Evolutionary conservation across 2,888 invertebrate genomes (phyloP).

Genomic region (Acronicta aceris): DNA sequence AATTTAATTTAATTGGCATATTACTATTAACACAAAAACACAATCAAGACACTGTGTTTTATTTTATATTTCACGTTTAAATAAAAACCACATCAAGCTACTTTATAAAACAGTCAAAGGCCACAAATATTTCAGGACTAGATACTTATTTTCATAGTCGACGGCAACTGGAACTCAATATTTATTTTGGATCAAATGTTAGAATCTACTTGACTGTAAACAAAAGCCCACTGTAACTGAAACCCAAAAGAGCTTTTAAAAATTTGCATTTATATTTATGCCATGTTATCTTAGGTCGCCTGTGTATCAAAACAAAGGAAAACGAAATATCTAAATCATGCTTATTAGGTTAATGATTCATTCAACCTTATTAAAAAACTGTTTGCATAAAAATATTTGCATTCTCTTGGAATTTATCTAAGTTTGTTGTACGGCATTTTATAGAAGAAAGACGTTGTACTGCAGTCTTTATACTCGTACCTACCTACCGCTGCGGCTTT

Average conservation of each 20-base stretch:
- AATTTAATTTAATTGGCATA: no score
- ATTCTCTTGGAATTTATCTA: neutral
- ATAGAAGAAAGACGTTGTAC: constrained; percentile 14
- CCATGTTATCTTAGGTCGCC: constrained; percentile 26
- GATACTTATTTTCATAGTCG: constrained; percentile 33
- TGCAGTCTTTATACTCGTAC: constrained; percentile 33
- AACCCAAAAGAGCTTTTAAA: constrained; percentile 53
- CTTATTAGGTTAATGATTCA: constrained; percentile 8
- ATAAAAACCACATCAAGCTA: constrained; percentile 1
- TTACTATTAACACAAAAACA: no score
- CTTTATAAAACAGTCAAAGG: constrained; percentile 3
- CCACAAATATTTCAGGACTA: constrained; percentile 14
- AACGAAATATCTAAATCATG: constrained; percentile 10
- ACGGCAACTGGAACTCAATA: constrained; percentile 50
- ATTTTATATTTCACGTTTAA: neutral
- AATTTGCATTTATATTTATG: constrained; percentile 50
- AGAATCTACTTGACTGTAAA: constrained; percentile 50
- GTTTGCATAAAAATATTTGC: neutral
- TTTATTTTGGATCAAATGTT: constrained; percentile 58
- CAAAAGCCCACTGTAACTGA: constrained; percentile 50
- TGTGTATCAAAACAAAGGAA: constrained; percentile 13
- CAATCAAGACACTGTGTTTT: no score
- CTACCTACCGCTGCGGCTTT: constrained; percentile 30
- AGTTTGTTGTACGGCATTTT: constrained; percentile 3
- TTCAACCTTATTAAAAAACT: constrained; percentile 5